Conservation (phyloP, 2,797 vertebrate species). For the Amniataba percoides region DNA sequence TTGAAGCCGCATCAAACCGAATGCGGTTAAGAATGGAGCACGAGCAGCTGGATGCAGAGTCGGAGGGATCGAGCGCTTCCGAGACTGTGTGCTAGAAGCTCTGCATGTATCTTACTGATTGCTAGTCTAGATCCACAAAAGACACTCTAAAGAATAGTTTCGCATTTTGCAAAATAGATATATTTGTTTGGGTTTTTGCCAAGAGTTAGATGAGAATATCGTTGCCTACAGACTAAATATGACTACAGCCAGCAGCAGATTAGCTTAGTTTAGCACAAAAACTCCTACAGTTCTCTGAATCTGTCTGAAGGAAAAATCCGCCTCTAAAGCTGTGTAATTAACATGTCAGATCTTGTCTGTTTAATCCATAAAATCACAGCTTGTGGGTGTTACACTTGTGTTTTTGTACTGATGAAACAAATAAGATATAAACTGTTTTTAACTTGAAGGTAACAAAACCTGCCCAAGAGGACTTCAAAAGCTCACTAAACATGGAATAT, state of each 20-base stretch:
- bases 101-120: neutral
- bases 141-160: no score
- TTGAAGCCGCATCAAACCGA: conserved; percentile 1
- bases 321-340: neutral
- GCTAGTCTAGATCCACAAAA: neutral
- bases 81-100: neutral
- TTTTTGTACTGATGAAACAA: neutral
- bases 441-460: no score
- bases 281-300: neutral
- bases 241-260: neutral
- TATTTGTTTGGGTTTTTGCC: neutral
- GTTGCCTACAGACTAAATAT: neutral
- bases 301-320: neutral
- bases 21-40: conserved; percentile 41
- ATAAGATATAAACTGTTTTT: no score
- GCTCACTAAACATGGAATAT: no score
- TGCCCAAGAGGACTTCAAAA: no score
- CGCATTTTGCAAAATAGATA: neutral
- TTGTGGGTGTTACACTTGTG: neutral
- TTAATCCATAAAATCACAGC: neutral
- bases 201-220: neutral
- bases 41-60: conserved; percentile 30
- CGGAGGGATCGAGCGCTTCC: neutral
- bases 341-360: no score
- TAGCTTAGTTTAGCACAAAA: neutral